Evolutionary conservation across 2,113 vertebrate species (phyloP).

Genomic region (Megaleporinus macrocephalus): DNA sequence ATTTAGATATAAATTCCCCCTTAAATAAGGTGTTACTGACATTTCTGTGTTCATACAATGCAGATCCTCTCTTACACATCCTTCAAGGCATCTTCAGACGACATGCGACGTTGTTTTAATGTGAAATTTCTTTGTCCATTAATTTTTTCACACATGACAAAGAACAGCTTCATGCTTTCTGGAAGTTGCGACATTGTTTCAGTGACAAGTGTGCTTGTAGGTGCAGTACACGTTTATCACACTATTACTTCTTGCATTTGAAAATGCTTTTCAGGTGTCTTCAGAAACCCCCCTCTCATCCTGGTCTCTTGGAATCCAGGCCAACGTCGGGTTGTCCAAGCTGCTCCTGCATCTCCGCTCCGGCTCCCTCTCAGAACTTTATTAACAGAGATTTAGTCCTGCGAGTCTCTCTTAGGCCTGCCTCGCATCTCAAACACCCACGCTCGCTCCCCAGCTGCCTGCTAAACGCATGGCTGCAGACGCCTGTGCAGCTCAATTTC

Average conservation of each 20-base stretch:
- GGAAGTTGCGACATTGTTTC: no score
- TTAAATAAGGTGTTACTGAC: no score
- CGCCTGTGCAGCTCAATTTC: slow-evolving; percentile 57
- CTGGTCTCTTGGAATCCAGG: background rate
- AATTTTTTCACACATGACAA: no score
- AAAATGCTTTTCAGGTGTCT: background rate
- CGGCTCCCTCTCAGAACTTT: slow-evolving; percentile 46
- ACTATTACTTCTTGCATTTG: background rate
- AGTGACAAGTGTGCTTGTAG: no score
- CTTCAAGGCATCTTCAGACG: no score
- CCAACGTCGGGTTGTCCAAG: background rate
- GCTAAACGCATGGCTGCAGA: slow-evolving; percentile 48
- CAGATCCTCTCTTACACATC: no score
- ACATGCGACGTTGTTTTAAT: no score
- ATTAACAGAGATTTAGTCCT: slow-evolving; percentile 60
- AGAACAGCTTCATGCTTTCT: no score
- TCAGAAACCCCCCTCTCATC: background rate
- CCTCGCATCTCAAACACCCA: slow-evolving; percentile 59
- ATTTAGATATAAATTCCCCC: no score
- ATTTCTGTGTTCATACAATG: no score
- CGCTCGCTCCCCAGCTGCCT: slow-evolving; percentile 43
- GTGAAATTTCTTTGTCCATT: no score
- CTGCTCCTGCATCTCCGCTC: background rate
- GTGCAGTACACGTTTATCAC: no score
- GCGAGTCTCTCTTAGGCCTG: slow-evolving; percentile 25